Evolutionary conservation across 23 tunicate species (phyloP).

Genomic region (Phallusia fumigata): DNA sequence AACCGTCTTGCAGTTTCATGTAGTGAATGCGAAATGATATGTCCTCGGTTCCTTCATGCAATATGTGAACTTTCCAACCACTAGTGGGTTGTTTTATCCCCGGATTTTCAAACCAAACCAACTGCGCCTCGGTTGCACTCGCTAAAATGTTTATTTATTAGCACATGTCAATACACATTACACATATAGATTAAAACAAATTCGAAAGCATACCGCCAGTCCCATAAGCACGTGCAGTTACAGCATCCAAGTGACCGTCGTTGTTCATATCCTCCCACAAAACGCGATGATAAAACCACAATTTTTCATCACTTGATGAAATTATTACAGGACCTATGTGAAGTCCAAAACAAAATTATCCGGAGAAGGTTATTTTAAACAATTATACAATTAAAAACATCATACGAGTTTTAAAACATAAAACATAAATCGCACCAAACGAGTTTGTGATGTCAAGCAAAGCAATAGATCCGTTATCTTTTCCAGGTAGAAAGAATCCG

Average conservation of each 20-base stretch:
- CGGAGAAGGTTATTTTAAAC: too few species aligned
- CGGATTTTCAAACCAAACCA: slow-evolving; percentile 94
- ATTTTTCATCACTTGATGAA: slow-evolving; percentile 18
- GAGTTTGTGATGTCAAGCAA: slow-evolving; percentile 66
- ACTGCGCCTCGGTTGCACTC: slow-evolving; percentile 58
- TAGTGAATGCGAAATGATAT: slow-evolving; percentile 74
- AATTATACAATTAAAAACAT: too few species aligned
- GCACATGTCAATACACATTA: too few species aligned
- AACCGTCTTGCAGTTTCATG: slow-evolving; percentile 50
- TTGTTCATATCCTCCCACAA: slow-evolving; percentile 79
- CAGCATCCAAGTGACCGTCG: slow-evolving; percentile 71
- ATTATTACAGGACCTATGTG: slow-evolving; percentile 34
- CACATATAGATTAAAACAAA: background rate
- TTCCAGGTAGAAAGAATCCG: slow-evolving; percentile 87
- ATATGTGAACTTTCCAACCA: slow-evolving; percentile 68
- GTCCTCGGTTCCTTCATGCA: slow-evolving; percentile 67
- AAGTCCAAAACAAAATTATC: background rate
- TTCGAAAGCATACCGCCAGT: slow-evolving; percentile 40
- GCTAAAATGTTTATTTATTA: slow-evolving; percentile 32
- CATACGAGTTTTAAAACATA: too few species aligned
- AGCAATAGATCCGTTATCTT: slow-evolving; percentile 83
- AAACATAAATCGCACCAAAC: background rate
- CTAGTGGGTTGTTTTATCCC: slow-evolving; percentile 47
- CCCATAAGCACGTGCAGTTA: slow-evolving; percentile 71
- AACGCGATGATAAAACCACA: slow-evolving; percentile 83